Conservation (phyloP, 2,888 invertebrate genomes). For the Drosophila paramelanica region DNA sequence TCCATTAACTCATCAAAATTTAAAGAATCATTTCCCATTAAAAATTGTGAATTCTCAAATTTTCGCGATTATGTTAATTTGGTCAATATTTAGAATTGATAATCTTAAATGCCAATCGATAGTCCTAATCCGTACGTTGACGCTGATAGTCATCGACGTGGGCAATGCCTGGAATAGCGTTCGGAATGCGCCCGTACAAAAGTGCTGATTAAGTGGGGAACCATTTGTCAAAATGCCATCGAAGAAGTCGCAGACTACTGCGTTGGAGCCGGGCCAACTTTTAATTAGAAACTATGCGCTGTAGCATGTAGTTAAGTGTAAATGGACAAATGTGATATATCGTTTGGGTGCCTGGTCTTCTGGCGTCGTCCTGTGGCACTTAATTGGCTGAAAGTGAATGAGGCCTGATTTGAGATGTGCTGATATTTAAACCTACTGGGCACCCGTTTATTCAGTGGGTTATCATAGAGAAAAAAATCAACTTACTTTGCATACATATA, state of each 20-base stretch:
- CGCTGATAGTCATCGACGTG: not conserved
- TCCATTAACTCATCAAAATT: too few relatives aligned
- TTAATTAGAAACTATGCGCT: slow-evolving; percentile 63
- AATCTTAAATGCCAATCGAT: too few relatives aligned
- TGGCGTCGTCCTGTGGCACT: slow-evolving; percentile 7
- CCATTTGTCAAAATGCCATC: slow-evolving; percentile 52
- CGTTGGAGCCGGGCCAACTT: slow-evolving; percentile 38
- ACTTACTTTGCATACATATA: slow-evolving; percentile 5
- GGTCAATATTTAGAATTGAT: too few relatives aligned
- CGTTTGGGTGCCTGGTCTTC: not conserved
- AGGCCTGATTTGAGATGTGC: slow-evolving; percentile 1
- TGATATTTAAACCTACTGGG: not conserved
- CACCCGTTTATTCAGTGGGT: not conserved
- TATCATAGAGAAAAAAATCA: not conserved
- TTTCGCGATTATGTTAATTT: too few relatives aligned
- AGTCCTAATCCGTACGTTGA: too few relatives aligned
- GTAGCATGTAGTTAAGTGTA: slow-evolving; percentile 11
- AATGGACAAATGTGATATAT: slow-evolving; percentile 41
- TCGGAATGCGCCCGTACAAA: not conserved
- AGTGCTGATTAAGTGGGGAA: slow-evolving; percentile 29
- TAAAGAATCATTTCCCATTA: too few relatives aligned
- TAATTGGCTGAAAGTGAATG: slow-evolving; percentile 33
- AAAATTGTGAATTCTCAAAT: too few relatives aligned
- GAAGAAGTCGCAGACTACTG: slow-evolving; percentile 8
- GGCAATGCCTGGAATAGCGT: not conserved